These are phyloP conservation scores for Embiotoca jacksoni DNA, from an alignment of 2,113 vertebrate genomes.

Conservation along the genomic window DNA sequence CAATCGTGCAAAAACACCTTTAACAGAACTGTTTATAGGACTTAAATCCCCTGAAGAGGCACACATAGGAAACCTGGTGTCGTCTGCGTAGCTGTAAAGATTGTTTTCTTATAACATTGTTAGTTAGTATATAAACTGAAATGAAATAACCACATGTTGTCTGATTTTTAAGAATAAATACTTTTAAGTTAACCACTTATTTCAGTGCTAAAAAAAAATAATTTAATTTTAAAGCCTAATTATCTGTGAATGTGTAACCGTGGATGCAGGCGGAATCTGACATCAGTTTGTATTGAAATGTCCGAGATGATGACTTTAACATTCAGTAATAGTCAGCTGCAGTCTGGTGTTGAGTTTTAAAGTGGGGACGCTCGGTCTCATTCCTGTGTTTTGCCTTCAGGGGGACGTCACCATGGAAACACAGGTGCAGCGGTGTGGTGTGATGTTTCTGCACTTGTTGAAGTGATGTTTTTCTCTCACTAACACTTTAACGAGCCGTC, in stretches of 20 bases:
- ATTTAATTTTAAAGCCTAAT: background rate
- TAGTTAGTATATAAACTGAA: too few species aligned
- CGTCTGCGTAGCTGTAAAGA: too few species aligned
- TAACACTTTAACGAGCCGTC: slow-evolving; percentile 54
- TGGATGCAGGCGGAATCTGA: background rate
- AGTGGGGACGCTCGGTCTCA: slow-evolving; percentile 7
- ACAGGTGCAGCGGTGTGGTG: slow-evolving; percentile 64
- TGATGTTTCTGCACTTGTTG: slow-evolving; percentile 29
- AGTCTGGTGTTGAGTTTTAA: background rate
- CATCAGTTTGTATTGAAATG: background rate
- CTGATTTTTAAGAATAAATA: too few species aligned
- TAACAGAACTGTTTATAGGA: too few species aligned
- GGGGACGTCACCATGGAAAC: slow-evolving; percentile 71
- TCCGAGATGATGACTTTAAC: background rate
- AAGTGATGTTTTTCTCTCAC: slow-evolving; percentile 60
- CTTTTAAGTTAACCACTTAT: too few species aligned
- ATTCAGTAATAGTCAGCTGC: slow-evolving; percentile 17
- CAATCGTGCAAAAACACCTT: too few species aligned
- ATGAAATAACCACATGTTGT: too few species aligned
- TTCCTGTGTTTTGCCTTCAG: slow-evolving; percentile 46
- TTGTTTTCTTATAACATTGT: too few species aligned
- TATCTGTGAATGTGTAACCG: background rate
- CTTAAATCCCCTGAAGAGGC: too few species aligned
- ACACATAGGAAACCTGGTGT: too few species aligned
- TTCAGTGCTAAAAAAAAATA: too few species aligned